Evolutionary conservation across 2,888 invertebrate genomes (phyloP).

Genomic region (Volucella inflata): DNA sequence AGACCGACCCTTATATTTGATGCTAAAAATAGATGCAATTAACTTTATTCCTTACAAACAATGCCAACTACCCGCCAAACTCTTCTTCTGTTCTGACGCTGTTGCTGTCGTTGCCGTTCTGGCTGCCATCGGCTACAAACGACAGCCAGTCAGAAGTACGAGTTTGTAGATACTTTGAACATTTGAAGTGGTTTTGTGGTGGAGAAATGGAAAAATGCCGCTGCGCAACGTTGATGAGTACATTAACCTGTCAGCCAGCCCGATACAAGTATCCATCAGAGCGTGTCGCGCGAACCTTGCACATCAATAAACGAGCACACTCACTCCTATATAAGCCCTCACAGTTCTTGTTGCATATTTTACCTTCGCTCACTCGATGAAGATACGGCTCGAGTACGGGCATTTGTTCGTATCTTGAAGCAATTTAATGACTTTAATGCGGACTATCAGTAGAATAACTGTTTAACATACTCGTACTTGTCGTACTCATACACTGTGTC

Average conservation of each 20-base stretch:
- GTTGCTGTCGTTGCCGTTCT: too few species aligned
- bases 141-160: conserved; percentile 7
- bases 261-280: conserved; percentile 57
- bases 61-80: conserved; percentile 39
- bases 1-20: conserved; percentile 50
- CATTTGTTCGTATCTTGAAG: conserved; percentile 38
- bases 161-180: conserved; percentile 57
- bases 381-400: conserved; percentile 5
- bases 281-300: conserved; percentile 60
- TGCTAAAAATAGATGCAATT: conserved; percentile 73
- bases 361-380: conserved; percentile 28
- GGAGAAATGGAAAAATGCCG: conserved; percentile 21
- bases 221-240: conserved; percentile 61
- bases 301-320: conserved; percentile 45
- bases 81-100: too few species aligned
- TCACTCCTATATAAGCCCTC: conserved; percentile 41
- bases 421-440: conserved; percentile 50
- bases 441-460: conserved; percentile 31
- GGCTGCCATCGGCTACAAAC: neutral
- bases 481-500: neutral
- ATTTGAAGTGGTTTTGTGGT: conserved; percentile 54
- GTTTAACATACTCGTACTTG: neutral
- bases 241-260: conserved; percentile 69
- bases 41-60: conserved; percentile 53
- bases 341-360: conserved; percentile 68